Percentiles rank a stretch among this genome's conserved stretches.
Conservation (phyloP, 2,888 invertebrate genomes). For the Nebria brevicollis region DNA sequence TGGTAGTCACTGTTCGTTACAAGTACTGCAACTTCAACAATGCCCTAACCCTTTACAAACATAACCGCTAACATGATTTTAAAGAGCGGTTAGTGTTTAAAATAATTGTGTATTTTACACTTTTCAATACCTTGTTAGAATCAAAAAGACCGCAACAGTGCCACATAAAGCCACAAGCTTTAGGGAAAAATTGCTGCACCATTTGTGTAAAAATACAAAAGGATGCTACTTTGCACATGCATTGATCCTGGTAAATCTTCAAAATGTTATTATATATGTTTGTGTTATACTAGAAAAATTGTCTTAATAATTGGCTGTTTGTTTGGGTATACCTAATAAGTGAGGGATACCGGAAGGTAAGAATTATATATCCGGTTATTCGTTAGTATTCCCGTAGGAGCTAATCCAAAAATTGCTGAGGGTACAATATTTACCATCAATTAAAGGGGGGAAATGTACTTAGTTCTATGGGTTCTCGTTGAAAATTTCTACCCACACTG, state of each 20-base stretch:
- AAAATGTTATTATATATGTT: slow-evolving; percentile 30
- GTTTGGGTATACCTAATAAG: neutral
- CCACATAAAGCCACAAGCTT: neutral
- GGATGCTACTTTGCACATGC: slow-evolving; percentile 30
- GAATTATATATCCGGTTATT: slow-evolving; percentile 37
- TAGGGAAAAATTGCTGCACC: neutral
- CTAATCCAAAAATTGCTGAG: slow-evolving; percentile 22
- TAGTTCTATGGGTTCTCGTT: neutral
- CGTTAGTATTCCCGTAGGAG: slow-evolving; percentile 21
- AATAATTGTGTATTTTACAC: slow-evolving; percentile 34
- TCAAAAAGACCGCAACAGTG: neutral
- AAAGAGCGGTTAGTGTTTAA: slow-evolving; percentile 30
- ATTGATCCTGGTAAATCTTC: slow-evolving; percentile 28
- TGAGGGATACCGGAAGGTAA: slow-evolving; percentile 24
- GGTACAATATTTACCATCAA: neutral
- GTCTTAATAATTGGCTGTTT: neutral
- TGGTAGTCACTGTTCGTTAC: neutral
- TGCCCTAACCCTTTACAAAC: slow-evolving; percentile 17
- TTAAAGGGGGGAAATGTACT: neutral
- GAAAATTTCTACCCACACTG: too few species aligned
- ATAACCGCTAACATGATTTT: slow-evolving; percentile 19
- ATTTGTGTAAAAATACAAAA: slow-evolving; percentile 13
- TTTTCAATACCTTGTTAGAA: neutral
- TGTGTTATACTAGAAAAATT: slow-evolving; percentile 19
- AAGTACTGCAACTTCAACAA: slow-evolving; percentile 1